Evolutionary conservation across 2,797 vertebrate species (phyloP), one percentile per base, ranked within the genome.

Genomic region (Brachyalestes nurse): DNA sequence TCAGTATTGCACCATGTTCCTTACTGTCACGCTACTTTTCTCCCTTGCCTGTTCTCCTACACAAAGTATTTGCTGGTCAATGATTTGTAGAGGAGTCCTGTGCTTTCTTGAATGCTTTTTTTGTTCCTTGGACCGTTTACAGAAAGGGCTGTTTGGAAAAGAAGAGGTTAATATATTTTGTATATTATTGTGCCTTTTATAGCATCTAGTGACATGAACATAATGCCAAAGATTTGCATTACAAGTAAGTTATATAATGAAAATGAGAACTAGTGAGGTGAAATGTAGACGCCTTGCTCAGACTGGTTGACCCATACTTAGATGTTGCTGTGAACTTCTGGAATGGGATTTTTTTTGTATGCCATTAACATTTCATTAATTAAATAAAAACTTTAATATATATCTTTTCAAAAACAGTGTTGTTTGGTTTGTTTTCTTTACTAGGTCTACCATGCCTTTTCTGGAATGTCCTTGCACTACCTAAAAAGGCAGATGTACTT

Each of bases 161-260:
- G 92, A 88, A 94, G 90, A 94, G 93, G 91, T 96, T 99, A 97
- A 99, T 99, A 98, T 98, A 97, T 98, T 96, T 96, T 94, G 90
- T 95, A 93, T 92, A 93, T 94, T 95, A 93, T 95, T 94, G 93
- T 90, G 94, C 93, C 93, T 78, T 64, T 87, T 81, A 86, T 87
- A 84, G 80, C 87, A 88, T 90, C 88, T 88, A 89, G 84, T 88
- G 90, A 88, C 83, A 88, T 87, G 76, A 88, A 85, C 84, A 88
- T 84, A 84, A 95, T 97, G 96, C 97, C 97, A 98, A 98, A 98
- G 97, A 95, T 93, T 93, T 92, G 91, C 94, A 95, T 95, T 94
- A 90, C 80, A 91, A 94, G 95, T 97, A 97, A 97, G 93, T 98
- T 98, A 97, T 97, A 95, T 89, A 78, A 87, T 88, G 40, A 89